Evolutionary conservation across 2,113 vertebrate species (phyloP).

Genomic region (Propithecus coquereli): DNA sequence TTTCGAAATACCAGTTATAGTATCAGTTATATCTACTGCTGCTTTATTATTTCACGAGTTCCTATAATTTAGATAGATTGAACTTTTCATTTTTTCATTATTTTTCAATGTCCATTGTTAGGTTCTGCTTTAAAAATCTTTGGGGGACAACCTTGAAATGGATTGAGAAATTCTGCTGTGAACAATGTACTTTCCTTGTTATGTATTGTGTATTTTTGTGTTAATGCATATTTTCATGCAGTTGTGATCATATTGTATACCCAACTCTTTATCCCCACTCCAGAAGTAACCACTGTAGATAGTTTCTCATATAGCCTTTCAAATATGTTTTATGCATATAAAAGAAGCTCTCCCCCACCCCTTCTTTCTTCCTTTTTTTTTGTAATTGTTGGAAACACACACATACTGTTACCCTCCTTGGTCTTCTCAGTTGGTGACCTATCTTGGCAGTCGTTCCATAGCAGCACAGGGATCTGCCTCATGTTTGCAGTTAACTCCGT

Average conservation of each 20-base stretch:
- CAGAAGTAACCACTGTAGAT: background rate
- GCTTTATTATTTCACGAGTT: background rate
- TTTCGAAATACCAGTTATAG: conserved; percentile 30
- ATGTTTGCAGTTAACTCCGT: background rate
- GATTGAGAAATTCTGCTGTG: background rate
- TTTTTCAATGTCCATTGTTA: conserved; percentile 21
- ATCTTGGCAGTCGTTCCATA: background rate
- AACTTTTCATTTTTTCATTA: background rate
- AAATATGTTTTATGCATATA: background rate
- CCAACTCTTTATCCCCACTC: background rate
- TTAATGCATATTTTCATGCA: background rate
- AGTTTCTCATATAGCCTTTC: background rate
- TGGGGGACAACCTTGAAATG: background rate
- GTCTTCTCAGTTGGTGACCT: background rate
- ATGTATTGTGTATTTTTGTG: background rate
- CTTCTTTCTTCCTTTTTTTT: background rate
- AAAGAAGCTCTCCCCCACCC: background rate
- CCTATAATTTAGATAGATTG: background rate
- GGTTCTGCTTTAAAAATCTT: conserved; percentile 10
- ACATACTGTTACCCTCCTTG: background rate
- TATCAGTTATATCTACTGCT: background rate
- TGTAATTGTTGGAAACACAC: background rate
- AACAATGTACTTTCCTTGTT: background rate
- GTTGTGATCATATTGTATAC: background rate
- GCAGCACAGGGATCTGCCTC: background rate